Base-by-base conservation (phyloP, 2,797 vertebrate genomes). In the Chromobotia macracanthus region DNA sequence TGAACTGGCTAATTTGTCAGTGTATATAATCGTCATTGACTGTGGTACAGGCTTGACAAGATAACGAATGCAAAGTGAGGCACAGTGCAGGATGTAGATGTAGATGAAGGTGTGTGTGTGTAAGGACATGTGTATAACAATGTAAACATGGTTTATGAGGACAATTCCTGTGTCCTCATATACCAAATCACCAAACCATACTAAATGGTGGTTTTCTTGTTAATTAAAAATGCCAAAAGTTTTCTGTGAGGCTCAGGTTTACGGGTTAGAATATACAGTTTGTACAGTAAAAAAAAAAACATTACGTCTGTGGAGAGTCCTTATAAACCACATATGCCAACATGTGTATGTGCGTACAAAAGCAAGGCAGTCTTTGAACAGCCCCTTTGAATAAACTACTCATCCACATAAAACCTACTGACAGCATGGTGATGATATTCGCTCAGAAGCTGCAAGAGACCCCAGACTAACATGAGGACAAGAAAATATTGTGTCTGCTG, bases 371-470 rank as follows among this genome's bases (percentile, higher is more conserved):
- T 5, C 1, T 73, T 66, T 67, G 9, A 80, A 56, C 38, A 55
- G 11, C 13, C 15, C 12, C 3, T 25, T 1, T 60, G 1, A 15
- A 60, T 15, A 4, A 13, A 60, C 3, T 28, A 8, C 25, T 51
- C 16, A 3, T 61, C 21, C 55, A 18, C 13, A n/a, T 19, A 25
- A 50, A 51, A 73, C 10, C 4, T 9, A 25, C 38, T 79, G 53
- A 77, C 77, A 77, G 60, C 71, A 44, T 66, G 66, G 71, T 71
- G 82, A 70, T 63, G 31, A 77, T 87, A 87, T 87, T 84, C 87
- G 85, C 88, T 73, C 74, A 12, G 25, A 60, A 11, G 18, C 10
- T 41, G 67, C 13, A 81, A 77, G 19, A 64, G 18, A 15, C 13
- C 31, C 19, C 7, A 55, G 3, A 48, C 44, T 25, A n/a, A 15